These are phyloP conservation scores for Chrysemys picta DNA, from an alignment of 2,113 vertebrate species.

Conservation along the genomic window DNA sequence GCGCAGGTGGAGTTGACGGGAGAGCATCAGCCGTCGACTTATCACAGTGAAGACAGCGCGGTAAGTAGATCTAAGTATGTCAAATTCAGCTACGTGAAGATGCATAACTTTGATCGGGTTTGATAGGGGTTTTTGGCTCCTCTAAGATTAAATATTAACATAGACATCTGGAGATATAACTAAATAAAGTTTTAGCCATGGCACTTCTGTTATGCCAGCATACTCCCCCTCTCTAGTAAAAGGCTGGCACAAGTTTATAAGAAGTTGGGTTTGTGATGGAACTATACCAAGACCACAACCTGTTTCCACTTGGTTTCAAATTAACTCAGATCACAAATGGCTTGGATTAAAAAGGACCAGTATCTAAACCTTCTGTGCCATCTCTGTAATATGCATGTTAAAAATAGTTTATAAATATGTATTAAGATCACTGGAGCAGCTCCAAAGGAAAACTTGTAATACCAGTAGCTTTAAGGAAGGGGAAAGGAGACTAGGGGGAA, in stretches of 20 bases:
- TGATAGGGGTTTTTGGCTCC: background rate
- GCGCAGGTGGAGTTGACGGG: no score
- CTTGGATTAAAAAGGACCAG: background rate
- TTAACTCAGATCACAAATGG: slow-evolving; percentile 10
- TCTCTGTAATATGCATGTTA: background rate
- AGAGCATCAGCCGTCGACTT: no score
- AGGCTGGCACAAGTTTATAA: background rate
- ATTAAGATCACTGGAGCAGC: background rate
- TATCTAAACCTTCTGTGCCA: background rate
- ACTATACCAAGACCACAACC: background rate
- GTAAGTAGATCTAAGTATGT: no score
- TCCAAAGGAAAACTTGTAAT: background rate
- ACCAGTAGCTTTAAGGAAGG: background rate
- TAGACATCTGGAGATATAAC: background rate
- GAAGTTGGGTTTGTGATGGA: slow-evolving; percentile 22
- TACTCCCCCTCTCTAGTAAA: background rate
- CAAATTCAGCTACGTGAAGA: no score
- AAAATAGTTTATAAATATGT: background rate
- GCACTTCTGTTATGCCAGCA: background rate
- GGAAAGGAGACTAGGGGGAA: background rate
- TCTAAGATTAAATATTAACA: rapidly evolving
- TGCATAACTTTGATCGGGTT: no score
- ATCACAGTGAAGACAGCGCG: no score
- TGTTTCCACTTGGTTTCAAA: slow-evolving; percentile 18
- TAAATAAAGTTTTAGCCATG: background rate